Conservation (phyloP, 37 sponge, comb jelly and placozoan species). For the Cliona cf. orientalis region DNA sequence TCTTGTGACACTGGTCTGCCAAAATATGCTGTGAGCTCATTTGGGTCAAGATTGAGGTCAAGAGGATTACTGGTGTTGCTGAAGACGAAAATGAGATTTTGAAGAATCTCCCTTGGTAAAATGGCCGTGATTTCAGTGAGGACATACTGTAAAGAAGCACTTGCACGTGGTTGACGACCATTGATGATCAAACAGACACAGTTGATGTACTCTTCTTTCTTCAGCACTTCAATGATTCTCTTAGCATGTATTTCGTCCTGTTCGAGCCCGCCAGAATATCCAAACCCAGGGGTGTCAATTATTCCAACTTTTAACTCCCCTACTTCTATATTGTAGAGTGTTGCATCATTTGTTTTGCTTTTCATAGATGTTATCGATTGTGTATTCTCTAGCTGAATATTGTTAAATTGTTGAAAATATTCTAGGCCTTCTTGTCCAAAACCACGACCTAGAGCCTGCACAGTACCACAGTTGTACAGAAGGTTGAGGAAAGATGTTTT, state of each 20-base stretch:
- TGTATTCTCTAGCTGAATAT: constrained; percentile 34
- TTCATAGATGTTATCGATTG: constrained; percentile 12
- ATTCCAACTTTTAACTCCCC: constrained; percentile 23
- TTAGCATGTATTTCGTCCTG: constrained; percentile 26
- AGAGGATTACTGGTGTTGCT: constrained; percentile 16
- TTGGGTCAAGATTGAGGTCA: too few species aligned
- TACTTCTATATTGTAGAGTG: constrained; percentile 12
- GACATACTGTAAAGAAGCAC: constrained; percentile 28
- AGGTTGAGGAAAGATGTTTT: too few species aligned
- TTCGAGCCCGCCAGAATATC: constrained; percentile 37
- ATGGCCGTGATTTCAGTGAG: too few species aligned
- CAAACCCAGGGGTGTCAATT: constrained; percentile 57
- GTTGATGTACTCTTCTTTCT: too few species aligned
- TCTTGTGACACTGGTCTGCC: too few species aligned
- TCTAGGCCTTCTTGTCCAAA: background rate
- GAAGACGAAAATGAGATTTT: constrained; percentile 48
- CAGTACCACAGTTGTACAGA: background rate
- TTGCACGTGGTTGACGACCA: constrained; percentile 29
- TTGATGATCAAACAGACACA: too few species aligned
- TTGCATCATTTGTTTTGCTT: constrained; percentile 35
- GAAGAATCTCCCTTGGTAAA: constrained; percentile 24
- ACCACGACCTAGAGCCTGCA: background rate
- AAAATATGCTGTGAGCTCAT: too few species aligned
- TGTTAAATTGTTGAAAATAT: constrained; percentile 11
- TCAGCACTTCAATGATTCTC: constrained; percentile 25